Conservation (phyloP, 2,797 vertebrate species). For the Merluccius polli region DNA sequence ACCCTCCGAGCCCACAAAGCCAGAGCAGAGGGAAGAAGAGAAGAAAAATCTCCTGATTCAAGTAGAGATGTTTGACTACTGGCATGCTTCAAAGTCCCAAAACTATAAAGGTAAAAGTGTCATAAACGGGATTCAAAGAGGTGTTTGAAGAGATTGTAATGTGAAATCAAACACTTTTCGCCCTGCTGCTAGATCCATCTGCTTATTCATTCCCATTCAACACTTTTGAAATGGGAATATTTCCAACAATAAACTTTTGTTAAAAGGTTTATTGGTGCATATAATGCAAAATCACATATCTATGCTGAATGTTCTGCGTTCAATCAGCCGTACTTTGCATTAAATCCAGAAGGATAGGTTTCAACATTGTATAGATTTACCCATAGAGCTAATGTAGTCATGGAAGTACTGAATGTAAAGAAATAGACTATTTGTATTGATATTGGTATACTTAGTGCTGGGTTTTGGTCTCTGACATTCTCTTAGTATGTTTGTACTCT, state of each 20-base stretch:
- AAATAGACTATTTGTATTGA: neutral
- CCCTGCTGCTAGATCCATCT: constrained; percentile 44
- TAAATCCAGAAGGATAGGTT: neutral
- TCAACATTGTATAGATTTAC: neutral
- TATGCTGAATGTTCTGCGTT: neutral
- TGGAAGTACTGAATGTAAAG: neutral
- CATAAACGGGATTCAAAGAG: constrained; percentile 20
- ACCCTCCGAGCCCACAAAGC: constrained; percentile 26
- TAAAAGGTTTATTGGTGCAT: neutral
- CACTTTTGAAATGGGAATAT: constrained; percentile 18
- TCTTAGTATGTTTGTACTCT: neutral
- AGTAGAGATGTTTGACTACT: constrained; percentile 34
- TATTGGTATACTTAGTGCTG: neutral
- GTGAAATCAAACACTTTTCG: constrained; percentile 24
- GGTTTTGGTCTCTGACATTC: neutral
- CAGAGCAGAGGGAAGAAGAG: neutral
- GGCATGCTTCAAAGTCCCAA: constrained; percentile 5
- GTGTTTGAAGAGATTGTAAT: neutral
- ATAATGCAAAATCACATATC: no score
- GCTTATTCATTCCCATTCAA: constrained; percentile 29
- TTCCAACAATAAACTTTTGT: constrained; percentile 9
- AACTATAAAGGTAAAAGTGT: constrained; percentile 7
- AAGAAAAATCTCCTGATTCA: constrained; percentile 12
- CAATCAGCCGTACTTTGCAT: neutral
- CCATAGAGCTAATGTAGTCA: neutral